These are phyloP conservation scores for Arion vulgaris DNA, from an alignment of 1,140 invertebrate genomes.

Conservation along the genomic window DNA sequence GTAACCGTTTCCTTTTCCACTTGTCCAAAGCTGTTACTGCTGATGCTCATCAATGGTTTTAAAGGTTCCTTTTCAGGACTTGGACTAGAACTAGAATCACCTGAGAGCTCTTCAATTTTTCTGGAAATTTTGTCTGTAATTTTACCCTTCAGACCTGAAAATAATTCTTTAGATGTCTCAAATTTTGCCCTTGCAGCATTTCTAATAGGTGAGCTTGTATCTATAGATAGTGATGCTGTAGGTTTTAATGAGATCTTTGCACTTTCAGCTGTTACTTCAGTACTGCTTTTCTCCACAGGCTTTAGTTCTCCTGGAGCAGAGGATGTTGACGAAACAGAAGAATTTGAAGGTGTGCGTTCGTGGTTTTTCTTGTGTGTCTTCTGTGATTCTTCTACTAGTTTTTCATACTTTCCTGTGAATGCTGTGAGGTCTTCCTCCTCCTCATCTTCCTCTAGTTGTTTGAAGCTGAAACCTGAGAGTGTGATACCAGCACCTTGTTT, in stretches of 20 bases:
- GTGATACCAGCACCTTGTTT: constrained; percentile 19
- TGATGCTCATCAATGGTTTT: neutral
- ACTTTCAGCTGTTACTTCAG: neutral
- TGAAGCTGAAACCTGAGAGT: constrained; percentile 58
- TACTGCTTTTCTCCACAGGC: constrained; percentile 27
- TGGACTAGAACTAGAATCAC: constrained; percentile 48
- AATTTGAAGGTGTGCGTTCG: neutral
- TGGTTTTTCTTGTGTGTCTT: constrained; percentile 11
- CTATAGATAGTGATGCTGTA: neutral
- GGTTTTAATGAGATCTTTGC: constrained; percentile 4
- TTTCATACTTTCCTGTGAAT: constrained; percentile 61
- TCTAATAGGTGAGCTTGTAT: constrained; percentile 16
- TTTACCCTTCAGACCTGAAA: constrained; percentile 57
- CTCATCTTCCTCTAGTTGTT: constrained; percentile 61
- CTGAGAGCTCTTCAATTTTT: constrained; percentile 61
- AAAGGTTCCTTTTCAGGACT: constrained; percentile 51
- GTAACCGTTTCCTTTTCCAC: constrained; percentile 32
- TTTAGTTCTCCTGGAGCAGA: neutral
- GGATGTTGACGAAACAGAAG: constrained; percentile 17
- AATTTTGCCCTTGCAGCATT: constrained; percentile 5
- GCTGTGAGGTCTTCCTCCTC: constrained; percentile 62
- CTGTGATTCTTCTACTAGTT: constrained; percentile 48
- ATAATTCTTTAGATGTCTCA: constrained; percentile 46
- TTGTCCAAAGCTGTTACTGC: constrained; percentile 6
- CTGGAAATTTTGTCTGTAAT: constrained; percentile 55